Evolutionary conservation across 2,113 vertebrate species (phyloP), one percentile per base, ranked within the genome.

Genomic region (Coreoperca whiteheadi): DNA sequence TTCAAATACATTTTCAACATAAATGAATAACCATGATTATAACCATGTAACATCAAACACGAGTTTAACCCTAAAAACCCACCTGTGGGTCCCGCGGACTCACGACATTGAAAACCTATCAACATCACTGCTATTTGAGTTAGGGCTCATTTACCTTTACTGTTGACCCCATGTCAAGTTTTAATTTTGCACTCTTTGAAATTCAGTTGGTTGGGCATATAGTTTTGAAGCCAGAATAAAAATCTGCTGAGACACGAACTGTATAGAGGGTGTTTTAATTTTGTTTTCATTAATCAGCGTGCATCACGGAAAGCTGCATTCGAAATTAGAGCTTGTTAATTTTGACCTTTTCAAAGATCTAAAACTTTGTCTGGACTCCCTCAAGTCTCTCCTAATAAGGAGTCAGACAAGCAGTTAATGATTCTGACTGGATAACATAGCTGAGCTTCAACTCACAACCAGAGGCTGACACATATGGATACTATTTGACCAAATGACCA

Each of bases 401-500:
- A 88, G 57, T 72, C 63, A 77, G 80, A 83, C 79, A 83, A 72
- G 77, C 59, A 48, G 74, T 78, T 87, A 89, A 90, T 87, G 86
- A 84, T 69, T 77, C 83, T 61, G 77, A 83, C 78, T 78, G 87
- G 72, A 87, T 79, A 88, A 88, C 85, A 91, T 84, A 89, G 83
- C 80, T 84, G 77, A 89, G 87, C 79, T 83, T 89, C 74, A 81
- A 81, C 85, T 88, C 87, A 77, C 77, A 60, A 87, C 84, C 82
- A 89, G 78, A 87, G 88, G 81, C 87, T 78, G 82, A 82, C 89
- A 87, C 93, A 93, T 67, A 88, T 85, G 88, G 85, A 90, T 85
- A 76, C 79, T 69, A 93, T 93, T 92, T 89, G 85, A 82, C 85
- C 84, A 91, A 91, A 91, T 85, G 88, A 86, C 85, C 90, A 91